Percentiles rank a stretch among this genome's conserved stretches.
phyloP scores from a whole-genome alignment of 2,797 vertebrate species.

The Centropyge bicolor region DNA sequence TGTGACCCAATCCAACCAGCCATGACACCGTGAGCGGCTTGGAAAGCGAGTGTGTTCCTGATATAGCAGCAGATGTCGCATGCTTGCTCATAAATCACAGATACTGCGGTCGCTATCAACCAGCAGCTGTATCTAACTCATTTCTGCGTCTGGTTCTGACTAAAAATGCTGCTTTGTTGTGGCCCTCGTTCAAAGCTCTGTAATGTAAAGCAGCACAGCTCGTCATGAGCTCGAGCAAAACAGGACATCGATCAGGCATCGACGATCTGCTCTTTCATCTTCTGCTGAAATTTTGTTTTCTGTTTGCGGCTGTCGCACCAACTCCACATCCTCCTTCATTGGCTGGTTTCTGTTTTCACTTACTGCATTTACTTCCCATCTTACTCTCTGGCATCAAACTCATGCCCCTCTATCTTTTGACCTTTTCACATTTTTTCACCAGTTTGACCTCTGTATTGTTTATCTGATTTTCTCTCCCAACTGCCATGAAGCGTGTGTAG shows the following conservation, averaged over 20 bases:
- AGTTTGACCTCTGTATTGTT: constrained; percentile 39
- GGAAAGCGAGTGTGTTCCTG: constrained; percentile 60
- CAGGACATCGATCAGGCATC: constrained; percentile 57
- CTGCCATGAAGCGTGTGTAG: constrained; percentile 48
- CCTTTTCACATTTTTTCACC: constrained; percentile 10
- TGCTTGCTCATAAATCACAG: constrained; percentile 62
- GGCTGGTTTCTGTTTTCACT: constrained; percentile 21
- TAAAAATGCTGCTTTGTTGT: constrained; percentile 73
- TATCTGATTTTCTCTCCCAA: constrained; percentile 34
- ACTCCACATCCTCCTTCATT: neutral
- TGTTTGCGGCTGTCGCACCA: constrained; percentile 24
- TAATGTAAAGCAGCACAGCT: constrained; percentile 55
- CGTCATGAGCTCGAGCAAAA: constrained; percentile 58
- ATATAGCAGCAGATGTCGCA: constrained; percentile 71
- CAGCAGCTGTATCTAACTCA: constrained; percentile 63
- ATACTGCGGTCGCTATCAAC: constrained; percentile 76
- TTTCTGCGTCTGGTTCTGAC: constrained; percentile 71
- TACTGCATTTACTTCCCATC: constrained; percentile 43
- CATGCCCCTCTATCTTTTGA: neutral
- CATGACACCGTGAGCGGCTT: constrained; percentile 31
- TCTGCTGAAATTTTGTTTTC: constrained; percentile 37
- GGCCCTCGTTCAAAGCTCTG: constrained; percentile 10
- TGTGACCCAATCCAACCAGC: constrained; percentile 46
- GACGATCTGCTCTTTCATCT: constrained; percentile 51
- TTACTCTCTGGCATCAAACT: constrained; percentile 12